Evolutionary conservation across 1,140 invertebrate genomes (phyloP), one percentile per base, ranked within the genome.

Genomic region (Drosophila parabipectinata): DNA sequence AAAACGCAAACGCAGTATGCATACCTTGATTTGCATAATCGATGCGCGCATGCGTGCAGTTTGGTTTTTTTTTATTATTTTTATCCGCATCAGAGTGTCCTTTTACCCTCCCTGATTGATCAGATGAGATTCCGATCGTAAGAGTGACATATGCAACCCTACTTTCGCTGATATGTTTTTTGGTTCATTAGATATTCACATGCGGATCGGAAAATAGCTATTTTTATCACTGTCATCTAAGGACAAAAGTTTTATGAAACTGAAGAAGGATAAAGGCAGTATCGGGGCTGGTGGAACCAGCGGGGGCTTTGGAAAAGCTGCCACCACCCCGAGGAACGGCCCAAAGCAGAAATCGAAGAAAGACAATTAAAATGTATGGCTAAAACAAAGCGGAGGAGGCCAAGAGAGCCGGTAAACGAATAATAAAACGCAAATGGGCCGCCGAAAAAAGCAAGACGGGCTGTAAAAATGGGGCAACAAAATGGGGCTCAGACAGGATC

Each of bases 321-420:
- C 69, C 32, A 32, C 32, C 32, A 10, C 32, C 32, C 9, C 48
- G 47, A 55, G 44, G 67, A 77, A 52, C 37, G 63, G 24, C 44
- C 59, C 53, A 82, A 87, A 79, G 63, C 66, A 69, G 88, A 83
- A 87, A 88, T 88, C 79, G 72, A 82, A 79, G 76, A 88, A 87
- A 87, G 68, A 87, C 83, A 87, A 87, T 87, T 87, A 87, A 77
- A 88, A 87, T 83, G 63, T 88, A 82, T 82, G 71, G 75, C 66
- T 51, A 71, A 75, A 69, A 87, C 58, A 45, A 55, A 76, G 77
- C 54, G 47, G 53, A 51, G 71, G 47, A 72, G 76, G 88, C 62
- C 5, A 41, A 69, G 77, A 72, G 50, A 50, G 55, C 50, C 32
- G 47, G 56, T 72, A 61, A 76, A 61, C 63, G 76, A 76, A 61